Conservation (phyloP, 2,113 vertebrate genomes). For the Dipodomys ordii region DNA sequence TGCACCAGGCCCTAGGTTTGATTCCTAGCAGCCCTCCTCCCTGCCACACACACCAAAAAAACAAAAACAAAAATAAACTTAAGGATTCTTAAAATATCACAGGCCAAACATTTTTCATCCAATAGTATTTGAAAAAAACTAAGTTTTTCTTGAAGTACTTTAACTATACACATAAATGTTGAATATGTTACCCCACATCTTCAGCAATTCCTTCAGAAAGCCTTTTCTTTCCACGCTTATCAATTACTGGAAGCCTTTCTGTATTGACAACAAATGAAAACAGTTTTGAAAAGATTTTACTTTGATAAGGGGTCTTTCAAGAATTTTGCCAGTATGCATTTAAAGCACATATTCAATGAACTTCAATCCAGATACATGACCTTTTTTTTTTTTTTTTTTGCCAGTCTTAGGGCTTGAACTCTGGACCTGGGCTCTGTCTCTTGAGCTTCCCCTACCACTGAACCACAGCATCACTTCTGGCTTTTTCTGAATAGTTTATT, state of each 20-base stretch:
- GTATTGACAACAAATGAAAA: slow-evolving; percentile 60
- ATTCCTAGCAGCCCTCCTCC: not conserved
- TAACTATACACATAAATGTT: slow-evolving; percentile 31
- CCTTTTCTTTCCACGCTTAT: slow-evolving; percentile 88
- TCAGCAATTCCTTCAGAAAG: slow-evolving; percentile 70
- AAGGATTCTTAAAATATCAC: slow-evolving; percentile 14
- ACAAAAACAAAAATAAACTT: not conserved
- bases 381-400: not conserved
- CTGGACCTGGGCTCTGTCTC: too few species aligned
- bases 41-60: not conserved
- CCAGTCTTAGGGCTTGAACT: not conserved
- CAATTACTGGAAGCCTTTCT: slow-evolving; percentile 82
- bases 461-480: too few species aligned
- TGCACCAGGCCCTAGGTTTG: not conserved
- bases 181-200: slow-evolving; percentile 86
- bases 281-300: slow-evolving; percentile 24
- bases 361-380: not conserved
- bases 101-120: slow-evolving; percentile 11
- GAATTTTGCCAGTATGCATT: slow-evolving; percentile 15
- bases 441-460: too few species aligned
- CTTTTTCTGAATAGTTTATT: too few species aligned
- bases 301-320: not conserved
- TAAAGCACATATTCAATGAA: slow-evolving; percentile 7
- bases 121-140: not conserved
- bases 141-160: slow-evolving; percentile 39